A percentile compares a stretch with the other conserved stretches of the same genome.
Evolutionary conservation across 2,113 vertebrate species (phyloP).

Genomic region (Eonycteris spelaea): DNA sequence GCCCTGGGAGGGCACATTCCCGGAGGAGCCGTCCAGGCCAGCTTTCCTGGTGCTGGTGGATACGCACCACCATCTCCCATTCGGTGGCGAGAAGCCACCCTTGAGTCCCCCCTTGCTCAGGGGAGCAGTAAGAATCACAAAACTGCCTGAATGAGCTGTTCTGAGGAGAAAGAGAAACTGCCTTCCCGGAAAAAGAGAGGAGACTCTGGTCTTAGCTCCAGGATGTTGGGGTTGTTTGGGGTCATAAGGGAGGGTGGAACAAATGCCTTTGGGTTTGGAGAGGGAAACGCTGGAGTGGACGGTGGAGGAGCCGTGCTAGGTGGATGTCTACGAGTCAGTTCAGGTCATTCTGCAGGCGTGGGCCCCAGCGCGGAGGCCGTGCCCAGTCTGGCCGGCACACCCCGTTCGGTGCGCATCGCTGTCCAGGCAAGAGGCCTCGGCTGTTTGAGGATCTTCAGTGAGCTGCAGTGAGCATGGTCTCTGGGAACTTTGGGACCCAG

Average conservation of each 20-base stretch:
- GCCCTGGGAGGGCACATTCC: background rate
- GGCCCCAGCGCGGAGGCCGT: too few relatives aligned
- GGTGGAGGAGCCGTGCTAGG: background rate
- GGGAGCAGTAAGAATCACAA: background rate
- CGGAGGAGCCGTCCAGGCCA: background rate
- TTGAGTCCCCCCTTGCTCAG: accelerated
- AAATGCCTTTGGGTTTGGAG: background rate
- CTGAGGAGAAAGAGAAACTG: background rate
- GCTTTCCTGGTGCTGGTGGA: background rate
- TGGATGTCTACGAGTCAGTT: accelerated
- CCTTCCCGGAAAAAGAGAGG: background rate
- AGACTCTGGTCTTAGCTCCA: background rate
- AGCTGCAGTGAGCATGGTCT: background rate
- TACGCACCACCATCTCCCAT: accelerated
- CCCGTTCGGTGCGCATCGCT: accelerated
- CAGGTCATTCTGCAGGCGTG: background rate
- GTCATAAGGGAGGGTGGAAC: background rate
- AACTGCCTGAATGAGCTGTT: background rate
- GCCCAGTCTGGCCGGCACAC: background rate
- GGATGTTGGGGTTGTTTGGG: background rate
- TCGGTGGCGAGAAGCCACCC: background rate
- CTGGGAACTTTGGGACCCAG: too few relatives aligned
- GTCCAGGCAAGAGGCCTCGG: background rate
- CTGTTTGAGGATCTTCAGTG: background rate
- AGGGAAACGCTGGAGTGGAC: background rate